A percentile compares a stretch with the other conserved stretches of the same genome.
Evolutionary conservation across 1,140 invertebrate genomes (phyloP).

Genomic region (Globodera rostochiensis): DNA sequence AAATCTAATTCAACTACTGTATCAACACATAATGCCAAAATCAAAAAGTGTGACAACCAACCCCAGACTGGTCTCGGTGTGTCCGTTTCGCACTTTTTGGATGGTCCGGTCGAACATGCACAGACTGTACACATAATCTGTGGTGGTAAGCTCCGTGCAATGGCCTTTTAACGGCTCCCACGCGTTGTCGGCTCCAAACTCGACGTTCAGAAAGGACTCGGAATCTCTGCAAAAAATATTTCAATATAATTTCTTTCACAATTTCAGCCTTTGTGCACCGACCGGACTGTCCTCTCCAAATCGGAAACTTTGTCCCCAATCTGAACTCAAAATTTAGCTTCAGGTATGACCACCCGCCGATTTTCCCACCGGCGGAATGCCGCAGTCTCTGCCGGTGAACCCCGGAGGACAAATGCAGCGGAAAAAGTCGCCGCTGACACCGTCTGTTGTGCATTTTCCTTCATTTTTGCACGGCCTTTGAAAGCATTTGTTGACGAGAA

Average conservation of each 20-base stretch:
- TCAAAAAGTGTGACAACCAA: conserved; percentile 12
- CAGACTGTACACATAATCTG: conserved; percentile 91
- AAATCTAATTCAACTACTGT: neutral
- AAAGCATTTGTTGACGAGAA: conserved; percentile 31
- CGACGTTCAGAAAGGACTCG: conserved; percentile 68
- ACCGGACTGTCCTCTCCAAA: conserved; percentile 79
- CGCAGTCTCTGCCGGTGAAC: conserved; percentile 29
- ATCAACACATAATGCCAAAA: too few relatives aligned
- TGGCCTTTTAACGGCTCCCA: conserved; percentile 84
- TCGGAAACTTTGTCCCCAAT: conserved; percentile 79
- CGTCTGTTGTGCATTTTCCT: conserved; percentile 21
- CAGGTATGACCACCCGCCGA: too few relatives aligned
- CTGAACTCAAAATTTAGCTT: conserved; percentile 59
- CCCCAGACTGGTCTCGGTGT: conserved; percentile 80
- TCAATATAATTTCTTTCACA: conserved; percentile 23
- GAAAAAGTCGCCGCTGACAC: conserved; percentile 21
- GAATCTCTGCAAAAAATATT: conserved; percentile 43
- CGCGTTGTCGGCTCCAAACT: conserved; percentile 87
- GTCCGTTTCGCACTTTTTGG: conserved; percentile 83
- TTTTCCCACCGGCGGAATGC: neutral
- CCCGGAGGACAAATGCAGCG: conserved; percentile 22
- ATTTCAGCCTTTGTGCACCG: conserved; percentile 57
- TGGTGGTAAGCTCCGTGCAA: conserved; percentile 87
- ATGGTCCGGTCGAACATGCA: conserved; percentile 86
- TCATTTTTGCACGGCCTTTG: conserved; percentile 33